phyloP scores from a whole-genome alignment of 2,888 invertebrate genomes.

The Escarpia spicata region DNA sequence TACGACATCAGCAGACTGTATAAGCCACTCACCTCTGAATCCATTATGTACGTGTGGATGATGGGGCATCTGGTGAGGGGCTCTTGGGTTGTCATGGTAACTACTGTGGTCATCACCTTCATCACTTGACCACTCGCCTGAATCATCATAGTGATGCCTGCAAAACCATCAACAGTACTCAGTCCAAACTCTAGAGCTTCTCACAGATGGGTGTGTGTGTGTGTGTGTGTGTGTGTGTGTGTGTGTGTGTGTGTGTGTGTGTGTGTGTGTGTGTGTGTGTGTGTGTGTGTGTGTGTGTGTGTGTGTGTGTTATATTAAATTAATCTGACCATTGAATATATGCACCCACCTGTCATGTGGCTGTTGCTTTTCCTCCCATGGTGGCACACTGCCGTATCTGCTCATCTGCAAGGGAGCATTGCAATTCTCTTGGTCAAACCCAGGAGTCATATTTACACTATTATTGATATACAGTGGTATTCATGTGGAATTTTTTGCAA shows the following conservation, averaged over 20 bases:
- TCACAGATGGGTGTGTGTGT: no score
- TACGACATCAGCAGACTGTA: neutral
- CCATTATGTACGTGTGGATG: neutral
- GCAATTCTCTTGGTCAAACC: neutral
- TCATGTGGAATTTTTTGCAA: neutral
- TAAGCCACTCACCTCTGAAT: neutral
- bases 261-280: no score
- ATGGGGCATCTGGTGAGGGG: neutral
- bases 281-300: no score
- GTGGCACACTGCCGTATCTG: neutral
- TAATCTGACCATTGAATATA: neutral
- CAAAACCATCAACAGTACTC: neutral
- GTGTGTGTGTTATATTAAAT: no score
- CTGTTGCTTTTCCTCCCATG: neutral
- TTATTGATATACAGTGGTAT: neutral
- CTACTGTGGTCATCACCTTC: neutral
- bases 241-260: no score
- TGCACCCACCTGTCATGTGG: neutral
- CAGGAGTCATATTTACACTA: neutral
- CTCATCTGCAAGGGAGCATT: neutral
- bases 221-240: no score
- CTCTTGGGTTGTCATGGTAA: neutral
- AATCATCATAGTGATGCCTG: neutral
- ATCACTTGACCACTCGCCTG: neutral
- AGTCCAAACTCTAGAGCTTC: neutral